Conservation (phyloP, 2,113 vertebrate genomes). For the Acanthochromis polyacanthus region DNA sequence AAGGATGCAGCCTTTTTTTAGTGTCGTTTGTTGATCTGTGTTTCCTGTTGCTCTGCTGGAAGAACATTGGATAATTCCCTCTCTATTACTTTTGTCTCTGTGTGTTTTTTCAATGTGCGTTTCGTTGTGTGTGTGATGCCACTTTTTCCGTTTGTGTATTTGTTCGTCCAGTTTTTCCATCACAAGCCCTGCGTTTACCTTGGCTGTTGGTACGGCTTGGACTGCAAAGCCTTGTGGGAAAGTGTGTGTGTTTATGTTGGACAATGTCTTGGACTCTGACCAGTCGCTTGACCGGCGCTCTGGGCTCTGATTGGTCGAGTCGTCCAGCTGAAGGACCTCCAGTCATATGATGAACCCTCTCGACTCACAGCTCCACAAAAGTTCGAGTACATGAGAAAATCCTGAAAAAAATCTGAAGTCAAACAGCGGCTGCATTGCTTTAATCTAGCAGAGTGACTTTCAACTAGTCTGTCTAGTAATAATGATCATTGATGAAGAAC, state of each 20-base stretch:
- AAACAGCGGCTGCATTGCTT: neutral
- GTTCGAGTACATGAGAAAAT: neutral
- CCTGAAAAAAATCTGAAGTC: neutral
- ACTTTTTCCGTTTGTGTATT: constrained; percentile 61
- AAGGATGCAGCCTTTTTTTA: constrained; percentile 12
- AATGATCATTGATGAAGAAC: no score
- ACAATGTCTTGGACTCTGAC: constrained; percentile 62
- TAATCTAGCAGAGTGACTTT: no score
- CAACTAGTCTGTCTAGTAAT: no score
- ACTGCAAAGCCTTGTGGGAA: constrained; percentile 82
- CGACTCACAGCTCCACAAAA: neutral
- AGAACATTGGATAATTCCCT: constrained; percentile 54
- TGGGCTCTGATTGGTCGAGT: constrained; percentile 47
- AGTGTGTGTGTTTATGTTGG: constrained; percentile 77
- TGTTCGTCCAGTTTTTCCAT: constrained; percentile 75
- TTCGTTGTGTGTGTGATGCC: constrained; percentile 10
- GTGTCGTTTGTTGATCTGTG: constrained; percentile 31
- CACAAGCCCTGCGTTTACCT: constrained; percentile 79
- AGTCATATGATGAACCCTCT: constrained; percentile 43
- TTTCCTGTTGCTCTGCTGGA: constrained; percentile 40
- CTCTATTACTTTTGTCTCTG: constrained; percentile 1
- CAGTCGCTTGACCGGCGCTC: constrained; percentile 49
- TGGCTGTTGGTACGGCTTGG: constrained; percentile 62
- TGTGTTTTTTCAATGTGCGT: constrained; percentile 3
- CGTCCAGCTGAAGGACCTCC: constrained; percentile 14